A percentile compares a stretch with the other conserved stretches of the same genome.
These are phyloP conservation scores for Chaunax sp. DNA, from an alignment of 2,797 vertebrate genomes.

Conservation along the genomic window DNA sequence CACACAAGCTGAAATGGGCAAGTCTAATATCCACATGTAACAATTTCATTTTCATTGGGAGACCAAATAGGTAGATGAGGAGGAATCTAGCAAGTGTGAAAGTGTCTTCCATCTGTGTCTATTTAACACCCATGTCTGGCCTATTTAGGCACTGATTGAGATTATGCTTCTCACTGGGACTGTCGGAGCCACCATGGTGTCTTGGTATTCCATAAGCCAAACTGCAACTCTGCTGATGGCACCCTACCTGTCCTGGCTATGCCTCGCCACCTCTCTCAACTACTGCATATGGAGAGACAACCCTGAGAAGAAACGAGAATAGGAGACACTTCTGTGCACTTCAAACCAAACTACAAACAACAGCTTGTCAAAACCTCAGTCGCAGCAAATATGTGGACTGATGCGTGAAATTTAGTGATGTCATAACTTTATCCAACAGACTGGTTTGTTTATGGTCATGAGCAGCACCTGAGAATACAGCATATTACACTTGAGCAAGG, in stretches of 20 bases:
- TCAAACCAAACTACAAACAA: not conserved
- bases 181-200: slow-evolving; percentile 83
- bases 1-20: slow-evolving; percentile 87
- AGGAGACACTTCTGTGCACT: slow-evolving; percentile 22
- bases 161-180: slow-evolving; percentile 81
- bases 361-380: not conserved
- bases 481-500: not conserved
- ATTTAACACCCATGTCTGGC: not conserved
- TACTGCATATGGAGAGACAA: slow-evolving; percentile 92
- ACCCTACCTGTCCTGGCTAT: slow-evolving; percentile 92
- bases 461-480: not conserved
- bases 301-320: slow-evolving; percentile 77
- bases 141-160: slow-evolving; percentile 78
- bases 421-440: not conserved
- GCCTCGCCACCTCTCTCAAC: slow-evolving; percentile 85
- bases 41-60: not conserved
- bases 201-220: slow-evolving; percentile 88
- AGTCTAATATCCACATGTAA: not conserved
- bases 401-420: not conserved
- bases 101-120: not conserved
- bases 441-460: not conserved
- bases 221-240: slow-evolving; percentile 86
- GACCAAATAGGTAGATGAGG: not conserved
- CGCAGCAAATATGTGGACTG: not conserved
- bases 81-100: not conserved